These are phyloP conservation scores for Sterna hirundo DNA, from an alignment of 2,113 vertebrate genomes.

Conservation along the genomic window DNA sequence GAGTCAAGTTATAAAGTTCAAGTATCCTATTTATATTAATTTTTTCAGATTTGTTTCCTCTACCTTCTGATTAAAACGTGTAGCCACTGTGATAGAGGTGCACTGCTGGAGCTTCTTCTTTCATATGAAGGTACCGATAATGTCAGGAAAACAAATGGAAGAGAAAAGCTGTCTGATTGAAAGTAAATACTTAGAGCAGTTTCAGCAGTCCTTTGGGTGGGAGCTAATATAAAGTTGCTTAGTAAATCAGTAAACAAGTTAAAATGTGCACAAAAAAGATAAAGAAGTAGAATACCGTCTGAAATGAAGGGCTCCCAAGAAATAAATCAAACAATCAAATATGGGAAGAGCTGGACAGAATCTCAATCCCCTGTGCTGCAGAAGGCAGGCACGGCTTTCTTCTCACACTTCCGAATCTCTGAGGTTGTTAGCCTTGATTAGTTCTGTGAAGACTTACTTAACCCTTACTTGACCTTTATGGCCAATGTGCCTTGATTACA, in stretches of 20 bases:
- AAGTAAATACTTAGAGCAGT: conserved; percentile 68
- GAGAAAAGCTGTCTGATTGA: conserved; percentile 65
- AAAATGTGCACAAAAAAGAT: conserved; percentile 71
- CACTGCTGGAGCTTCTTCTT: conserved; percentile 45
- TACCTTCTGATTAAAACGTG: conserved; percentile 54
- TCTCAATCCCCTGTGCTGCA: conserved; percentile 8
- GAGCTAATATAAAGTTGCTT: conserved; percentile 70
- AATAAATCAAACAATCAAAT: conserved; percentile 53
- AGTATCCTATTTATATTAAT: conserved; percentile 50
- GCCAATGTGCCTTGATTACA: neutral
- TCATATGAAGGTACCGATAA: conserved; percentile 50
- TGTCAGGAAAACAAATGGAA: conserved; percentile 73
- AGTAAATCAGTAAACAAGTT: conserved; percentile 72
- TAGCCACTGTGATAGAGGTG: conserved; percentile 43
- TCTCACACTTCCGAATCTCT: neutral
- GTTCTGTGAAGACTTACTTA: conserved; percentile 16
- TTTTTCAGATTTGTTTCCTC: conserved; percentile 46
- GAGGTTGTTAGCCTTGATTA: conserved; percentile 20
- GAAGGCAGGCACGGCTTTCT: neutral
- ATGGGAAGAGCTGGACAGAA: conserved; percentile 37
- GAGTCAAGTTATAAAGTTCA: conserved; percentile 24
- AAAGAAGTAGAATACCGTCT: conserved; percentile 57
- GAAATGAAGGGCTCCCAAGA: conserved; percentile 47
- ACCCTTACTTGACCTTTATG: neutral
- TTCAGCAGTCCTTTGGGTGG: conserved; percentile 62